These are phyloP conservation scores for Pygoscelis adeliae DNA, from an alignment of 2,113 vertebrate species.

Conservation along the genomic window DNA sequence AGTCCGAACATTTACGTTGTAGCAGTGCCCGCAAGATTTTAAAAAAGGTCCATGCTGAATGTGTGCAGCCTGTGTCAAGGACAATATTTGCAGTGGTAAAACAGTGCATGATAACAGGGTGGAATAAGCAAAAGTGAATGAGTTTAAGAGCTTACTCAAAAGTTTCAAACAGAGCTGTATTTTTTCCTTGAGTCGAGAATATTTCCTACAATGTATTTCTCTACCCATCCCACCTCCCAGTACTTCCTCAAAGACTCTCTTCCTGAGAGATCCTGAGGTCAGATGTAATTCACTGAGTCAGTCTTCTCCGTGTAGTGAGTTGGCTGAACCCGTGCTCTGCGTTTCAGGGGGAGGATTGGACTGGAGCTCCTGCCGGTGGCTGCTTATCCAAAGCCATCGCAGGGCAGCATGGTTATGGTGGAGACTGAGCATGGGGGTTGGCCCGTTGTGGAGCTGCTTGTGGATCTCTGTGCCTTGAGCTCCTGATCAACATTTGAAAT, in stretches of 20 bases:
- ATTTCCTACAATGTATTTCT: neutral
- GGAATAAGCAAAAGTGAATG: neutral
- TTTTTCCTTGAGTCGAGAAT: neutral
- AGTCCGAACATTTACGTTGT: neutral
- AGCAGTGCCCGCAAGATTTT: neutral
- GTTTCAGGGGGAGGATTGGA: neutral
- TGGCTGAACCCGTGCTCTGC: neutral
- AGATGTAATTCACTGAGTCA: neutral
- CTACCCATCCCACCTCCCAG: neutral
- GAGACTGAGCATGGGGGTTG: rapidly evolving
- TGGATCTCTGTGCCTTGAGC: neutral
- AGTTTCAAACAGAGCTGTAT: neutral
- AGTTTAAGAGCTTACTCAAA: neutral
- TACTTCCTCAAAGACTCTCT: neutral
- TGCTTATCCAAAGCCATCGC: rapidly evolving
- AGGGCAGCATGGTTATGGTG: rapidly evolving
- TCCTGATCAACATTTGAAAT: neutral
- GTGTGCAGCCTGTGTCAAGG: neutral
- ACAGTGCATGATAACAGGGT: neutral
- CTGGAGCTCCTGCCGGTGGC: rapidly evolving
- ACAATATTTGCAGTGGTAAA: neutral
- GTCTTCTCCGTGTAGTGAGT: rapidly evolving
- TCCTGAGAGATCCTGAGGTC: neutral
- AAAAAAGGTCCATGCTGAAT: neutral
- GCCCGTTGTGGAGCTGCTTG: rapidly evolving